These are phyloP conservation scores for Thripadectes ignobilis DNA, from an alignment of 2,797 vertebrate genomes.

Conservation along the genomic window DNA sequence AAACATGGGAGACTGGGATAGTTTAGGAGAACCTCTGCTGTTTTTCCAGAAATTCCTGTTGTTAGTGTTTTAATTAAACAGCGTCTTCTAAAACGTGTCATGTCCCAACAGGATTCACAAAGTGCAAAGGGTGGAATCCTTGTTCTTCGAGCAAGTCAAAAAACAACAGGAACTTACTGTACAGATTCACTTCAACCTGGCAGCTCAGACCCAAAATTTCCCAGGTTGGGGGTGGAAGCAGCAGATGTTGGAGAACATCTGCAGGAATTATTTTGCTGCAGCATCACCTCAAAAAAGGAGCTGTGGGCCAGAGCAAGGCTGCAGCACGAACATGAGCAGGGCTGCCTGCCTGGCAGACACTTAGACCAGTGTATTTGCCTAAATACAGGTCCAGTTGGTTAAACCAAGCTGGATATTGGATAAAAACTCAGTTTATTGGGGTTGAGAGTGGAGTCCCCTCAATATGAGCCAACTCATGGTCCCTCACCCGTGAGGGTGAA, in stretches of 20 bases:
- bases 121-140: not conserved
- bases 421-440: not conserved
- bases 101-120: not conserved
- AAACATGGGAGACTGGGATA: not conserved
- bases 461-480: rapidly evolving
- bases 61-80: conserved; percentile 41
- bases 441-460: rapidly evolving
- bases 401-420: not conserved
- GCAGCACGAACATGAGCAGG: rapidly evolving
- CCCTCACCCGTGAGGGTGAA: not conserved
- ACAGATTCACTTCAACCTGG: not conserved
- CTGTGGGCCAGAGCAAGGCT: not conserved
- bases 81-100: not conserved
- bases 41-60: conserved; percentile 54
- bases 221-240: not conserved
- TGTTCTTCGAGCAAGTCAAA: not conserved
- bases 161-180: not conserved
- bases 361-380: not conserved
- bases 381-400: not conserved
- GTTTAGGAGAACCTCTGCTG: conserved; percentile 37
- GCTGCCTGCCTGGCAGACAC: not conserved
- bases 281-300: not conserved
- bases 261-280: not conserved
- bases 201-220: not conserved
- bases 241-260: not conserved